phyloP scores from a whole-genome alignment of 2,888 invertebrate genomes.

The Ceriagrion tenellum region DNA sequence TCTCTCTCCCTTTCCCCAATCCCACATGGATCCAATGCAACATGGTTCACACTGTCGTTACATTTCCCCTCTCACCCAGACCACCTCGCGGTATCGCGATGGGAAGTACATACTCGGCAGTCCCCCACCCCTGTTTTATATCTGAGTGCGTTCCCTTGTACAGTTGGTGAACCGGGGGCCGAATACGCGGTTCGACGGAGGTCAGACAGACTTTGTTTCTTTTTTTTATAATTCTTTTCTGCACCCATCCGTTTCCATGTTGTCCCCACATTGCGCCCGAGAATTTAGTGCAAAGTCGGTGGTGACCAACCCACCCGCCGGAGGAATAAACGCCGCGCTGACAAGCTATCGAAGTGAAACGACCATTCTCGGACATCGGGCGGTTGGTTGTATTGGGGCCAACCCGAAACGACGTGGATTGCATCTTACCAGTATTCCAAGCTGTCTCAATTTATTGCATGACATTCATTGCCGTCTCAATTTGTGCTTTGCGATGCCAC shows the following conservation, averaged over 20 bases:
- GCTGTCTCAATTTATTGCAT: not conserved
- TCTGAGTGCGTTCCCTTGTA: conserved; percentile 10
- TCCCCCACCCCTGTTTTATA: conserved; percentile 14
- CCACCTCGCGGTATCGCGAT: not conserved
- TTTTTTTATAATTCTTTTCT: not conserved
- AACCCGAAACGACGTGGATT: not conserved
- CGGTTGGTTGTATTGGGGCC: not conserved
- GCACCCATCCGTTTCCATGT: not conserved
- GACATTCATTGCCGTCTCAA: no score
- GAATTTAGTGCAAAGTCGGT: not conserved
- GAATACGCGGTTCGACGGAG: not conserved
- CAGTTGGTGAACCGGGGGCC: not conserved
- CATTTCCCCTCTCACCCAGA: not conserved
- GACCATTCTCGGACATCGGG: not conserved
- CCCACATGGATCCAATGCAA: not conserved
- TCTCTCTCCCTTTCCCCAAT: not conserved
- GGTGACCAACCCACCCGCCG: not conserved
- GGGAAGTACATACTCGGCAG: not conserved
- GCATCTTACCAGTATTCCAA: not conserved
- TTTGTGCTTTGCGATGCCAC: not conserved
- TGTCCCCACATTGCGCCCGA: not conserved
- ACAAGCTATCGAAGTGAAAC: conserved; percentile 16
- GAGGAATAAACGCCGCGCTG: not conserved
- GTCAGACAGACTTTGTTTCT: not conserved
- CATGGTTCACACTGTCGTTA: not conserved